Base-by-base conservation (phyloP, 2,888 invertebrate species). In the Masnerella sp. region DNA sequence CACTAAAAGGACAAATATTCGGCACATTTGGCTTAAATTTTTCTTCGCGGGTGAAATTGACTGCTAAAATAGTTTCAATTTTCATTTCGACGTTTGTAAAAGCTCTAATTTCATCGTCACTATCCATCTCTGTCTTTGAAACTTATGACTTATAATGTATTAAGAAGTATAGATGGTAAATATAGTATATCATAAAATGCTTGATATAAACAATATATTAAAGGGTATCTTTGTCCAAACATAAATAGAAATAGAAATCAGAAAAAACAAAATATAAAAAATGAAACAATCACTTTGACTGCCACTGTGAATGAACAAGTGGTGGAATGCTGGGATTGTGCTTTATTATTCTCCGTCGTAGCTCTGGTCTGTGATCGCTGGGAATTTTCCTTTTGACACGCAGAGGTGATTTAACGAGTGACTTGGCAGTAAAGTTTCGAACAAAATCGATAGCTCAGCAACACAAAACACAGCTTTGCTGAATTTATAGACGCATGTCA, bases 11-110 rank as follows among this genome's bases (percentile, higher is more conserved):
- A 82, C 81, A 80, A 75, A 73, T 75, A 79, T 79, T 81, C 82
- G 83, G 83, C 83, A 84, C 84, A 76, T 81, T 79, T 83, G 84
- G 83, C 79, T 82, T 80, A 77, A 75, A 81, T 56, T 79, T 68
- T 78, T 77, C 11, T 59, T n/a, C n/a, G n/a, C n/a, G n/a, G n/a
- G n/a, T n/a, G n/a, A n/a, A n/a, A n/a, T n/a, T n/a, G n/a, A n/a
- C n/a, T n/a, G 47, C 32, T n/a, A 12, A 45, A 25, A 45, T 45
- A 45, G 18, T 22, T n/a, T 42, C 38, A 38, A 36, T 47, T 72
- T 54, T 52, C 3, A 49, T 43, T 25, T 42, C 30, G 52, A n/a
- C 51, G 42, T 38, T 56, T 17, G 22, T 52, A 40, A 49, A 64
- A 74, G 64, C 69, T 69, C 56, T 51, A 51, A 64, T 64, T 65